phyloP scores from a whole-genome alignment of 2,797 vertebrate genomes.

The Sarcophilus harrisii region DNA sequence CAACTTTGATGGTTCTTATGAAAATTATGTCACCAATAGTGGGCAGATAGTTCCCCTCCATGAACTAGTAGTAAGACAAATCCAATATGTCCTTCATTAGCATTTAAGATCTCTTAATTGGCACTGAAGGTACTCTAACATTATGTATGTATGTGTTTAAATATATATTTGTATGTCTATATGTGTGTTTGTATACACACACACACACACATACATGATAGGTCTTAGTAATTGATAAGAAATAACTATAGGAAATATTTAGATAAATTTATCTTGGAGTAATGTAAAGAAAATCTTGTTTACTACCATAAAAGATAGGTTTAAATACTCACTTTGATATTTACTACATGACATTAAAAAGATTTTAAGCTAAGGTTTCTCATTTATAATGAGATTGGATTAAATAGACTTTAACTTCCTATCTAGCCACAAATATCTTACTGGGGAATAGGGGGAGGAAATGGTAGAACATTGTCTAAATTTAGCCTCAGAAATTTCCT shows the following conservation, averaged over 20 bases:
- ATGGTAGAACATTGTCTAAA: neutral
- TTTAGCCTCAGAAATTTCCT: neutral
- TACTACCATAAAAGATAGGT: neutral
- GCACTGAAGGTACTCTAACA: neutral
- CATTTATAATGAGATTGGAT: neutral
- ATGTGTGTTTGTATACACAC: no score
- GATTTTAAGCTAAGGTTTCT: neutral
- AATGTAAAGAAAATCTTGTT: neutral
- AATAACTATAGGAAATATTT: neutral
- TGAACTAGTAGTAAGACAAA: neutral
- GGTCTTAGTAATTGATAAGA: neutral
- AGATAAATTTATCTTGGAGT: neutral
- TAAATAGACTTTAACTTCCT: neutral
- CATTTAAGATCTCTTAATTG: neutral
- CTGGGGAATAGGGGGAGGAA: neutral
- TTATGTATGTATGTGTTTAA: neutral
- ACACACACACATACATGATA: no score
- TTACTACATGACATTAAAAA: neutral
- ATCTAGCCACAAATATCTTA: neutral
- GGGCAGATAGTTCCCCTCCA: neutral
- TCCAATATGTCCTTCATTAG: neutral
- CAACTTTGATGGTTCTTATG: neutral
- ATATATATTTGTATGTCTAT: no score
- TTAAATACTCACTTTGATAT: neutral
- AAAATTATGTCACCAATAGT: neutral